Evolutionary conservation across 1,140 invertebrate genomes (phyloP).

Genomic region (Lutraria rhynchaena): DNA sequence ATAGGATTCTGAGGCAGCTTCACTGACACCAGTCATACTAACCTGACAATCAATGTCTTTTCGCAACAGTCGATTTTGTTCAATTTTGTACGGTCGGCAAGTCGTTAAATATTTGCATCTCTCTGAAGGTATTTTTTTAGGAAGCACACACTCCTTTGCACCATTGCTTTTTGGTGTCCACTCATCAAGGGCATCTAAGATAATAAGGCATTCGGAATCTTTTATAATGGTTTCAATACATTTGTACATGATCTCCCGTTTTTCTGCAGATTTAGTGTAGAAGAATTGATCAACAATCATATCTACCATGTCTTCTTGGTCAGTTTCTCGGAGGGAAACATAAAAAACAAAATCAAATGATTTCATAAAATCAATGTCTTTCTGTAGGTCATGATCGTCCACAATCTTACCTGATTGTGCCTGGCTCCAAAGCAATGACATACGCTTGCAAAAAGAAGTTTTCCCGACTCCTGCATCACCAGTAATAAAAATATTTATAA

Average conservation of each 20-base stretch:
- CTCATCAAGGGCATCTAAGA: conserved; percentile 26
- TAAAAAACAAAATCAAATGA: conserved; percentile 11
- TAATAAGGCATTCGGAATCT: conserved; percentile 10
- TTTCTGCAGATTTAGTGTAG: too few species aligned
- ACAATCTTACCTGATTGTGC: neutral
- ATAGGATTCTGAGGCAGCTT: neutral
- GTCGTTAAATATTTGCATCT: neutral
- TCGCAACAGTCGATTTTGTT: neutral
- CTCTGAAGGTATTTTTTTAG: neutral
- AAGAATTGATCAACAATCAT: too few species aligned
- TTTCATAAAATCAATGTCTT: neutral
- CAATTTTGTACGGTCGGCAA: neutral
- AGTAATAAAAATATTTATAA: conserved; percentile 3
- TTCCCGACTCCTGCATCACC: conserved; percentile 22
- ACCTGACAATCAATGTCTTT: neutral
- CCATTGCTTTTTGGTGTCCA: neutral
- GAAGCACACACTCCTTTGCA: neutral
- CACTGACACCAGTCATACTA: neutral
- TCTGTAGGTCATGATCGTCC: neutral
- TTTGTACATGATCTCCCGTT: too few species aligned
- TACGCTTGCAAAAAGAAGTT: conserved; percentile 17
- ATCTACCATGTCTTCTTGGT: neutral
- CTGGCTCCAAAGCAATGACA: neutral
- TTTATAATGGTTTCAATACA: too few species aligned
- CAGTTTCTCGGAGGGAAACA: neutral